phyloP scores from a whole-genome alignment of 2,888 invertebrate genomes.

The Yponomeuta sedellus region DNA sequence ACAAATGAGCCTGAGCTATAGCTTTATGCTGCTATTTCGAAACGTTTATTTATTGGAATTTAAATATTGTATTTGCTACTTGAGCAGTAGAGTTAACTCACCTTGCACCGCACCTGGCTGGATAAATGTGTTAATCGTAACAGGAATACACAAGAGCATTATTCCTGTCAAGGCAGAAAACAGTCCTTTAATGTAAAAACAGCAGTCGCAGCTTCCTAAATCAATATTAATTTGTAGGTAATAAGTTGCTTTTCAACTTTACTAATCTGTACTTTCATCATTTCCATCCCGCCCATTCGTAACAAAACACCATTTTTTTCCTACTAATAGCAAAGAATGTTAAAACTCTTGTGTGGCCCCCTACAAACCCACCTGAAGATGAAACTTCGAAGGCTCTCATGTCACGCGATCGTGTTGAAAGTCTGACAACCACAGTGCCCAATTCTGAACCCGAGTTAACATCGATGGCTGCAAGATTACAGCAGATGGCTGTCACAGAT shows the following conservation, averaged over 20 bases:
- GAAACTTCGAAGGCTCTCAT: constrained; percentile 40
- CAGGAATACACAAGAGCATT: constrained; percentile 1
- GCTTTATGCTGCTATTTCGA: not conserved
- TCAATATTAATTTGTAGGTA: not conserved
- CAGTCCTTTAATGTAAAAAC: constrained; percentile 1
- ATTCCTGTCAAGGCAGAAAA: constrained; percentile 10
- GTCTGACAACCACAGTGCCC: constrained; percentile 24
- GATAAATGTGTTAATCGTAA: not conserved
- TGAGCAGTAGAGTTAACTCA: constrained; percentile 40
- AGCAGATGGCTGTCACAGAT: constrained; percentile 1
- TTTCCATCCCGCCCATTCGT: constrained; percentile 47
- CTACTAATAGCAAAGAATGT: constrained; percentile 65
- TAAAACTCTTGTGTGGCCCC: constrained; percentile 74
- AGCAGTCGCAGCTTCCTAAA: constrained; percentile 8
- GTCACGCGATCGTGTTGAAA: constrained; percentile 28
- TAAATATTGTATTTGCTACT: constrained; percentile 21
- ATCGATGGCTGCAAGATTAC: not conserved
- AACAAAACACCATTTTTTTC: constrained; percentile 38
- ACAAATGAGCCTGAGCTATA: constrained; percentile 50
- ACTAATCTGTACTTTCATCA: constrained; percentile 64
- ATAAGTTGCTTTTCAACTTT: constrained; percentile 33
- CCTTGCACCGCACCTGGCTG: constrained; percentile 43
- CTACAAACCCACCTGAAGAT: constrained; percentile 63
- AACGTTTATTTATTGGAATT: constrained; percentile 27
- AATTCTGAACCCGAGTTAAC: not conserved